A percentile compares a stretch with the other conserved stretches of the same genome.
Conservation (phyloP, 2,888 invertebrate genomes). For the Lasioglossum oenotherae region DNA sequence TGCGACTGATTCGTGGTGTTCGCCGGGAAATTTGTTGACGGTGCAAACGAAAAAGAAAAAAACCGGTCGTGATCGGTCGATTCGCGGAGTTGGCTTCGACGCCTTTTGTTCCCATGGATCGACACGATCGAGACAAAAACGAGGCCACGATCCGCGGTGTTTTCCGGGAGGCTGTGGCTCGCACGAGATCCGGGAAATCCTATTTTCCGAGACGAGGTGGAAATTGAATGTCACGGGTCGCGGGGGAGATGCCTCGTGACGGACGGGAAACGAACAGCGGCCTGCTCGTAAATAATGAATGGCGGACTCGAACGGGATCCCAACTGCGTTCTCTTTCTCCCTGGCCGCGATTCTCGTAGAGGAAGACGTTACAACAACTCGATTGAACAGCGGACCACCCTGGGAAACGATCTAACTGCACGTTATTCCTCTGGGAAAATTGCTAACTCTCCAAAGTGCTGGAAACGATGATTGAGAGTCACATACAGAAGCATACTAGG, state of each 20-base stretch:
- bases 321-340: background rate
- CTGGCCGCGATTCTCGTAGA: background rate
- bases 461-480: background rate
- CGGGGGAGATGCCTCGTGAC: constrained; percentile 23
- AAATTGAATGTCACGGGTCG: constrained; percentile 54
- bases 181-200: constrained; percentile 26
- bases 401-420: background rate
- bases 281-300: constrained; percentile 45
- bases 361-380: background rate
- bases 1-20: background rate
- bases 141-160: background rate
- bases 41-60: constrained; percentile 11
- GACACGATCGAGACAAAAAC: background rate
- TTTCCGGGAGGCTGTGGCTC: background rate
- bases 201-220: constrained; percentile 38
- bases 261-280: constrained; percentile 24
- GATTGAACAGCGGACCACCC: background rate
- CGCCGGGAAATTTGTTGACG: background rate
- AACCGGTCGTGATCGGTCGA: background rate
- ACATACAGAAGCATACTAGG: too few relatives aligned
- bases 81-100: background rate
- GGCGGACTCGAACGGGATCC: constrained; percentile 2
- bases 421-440: background rate
- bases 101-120: background rate
- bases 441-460: background rate